phyloP scores from a whole-genome alignment of 2,888 invertebrate species.

The Erebia epiphron region DNA sequence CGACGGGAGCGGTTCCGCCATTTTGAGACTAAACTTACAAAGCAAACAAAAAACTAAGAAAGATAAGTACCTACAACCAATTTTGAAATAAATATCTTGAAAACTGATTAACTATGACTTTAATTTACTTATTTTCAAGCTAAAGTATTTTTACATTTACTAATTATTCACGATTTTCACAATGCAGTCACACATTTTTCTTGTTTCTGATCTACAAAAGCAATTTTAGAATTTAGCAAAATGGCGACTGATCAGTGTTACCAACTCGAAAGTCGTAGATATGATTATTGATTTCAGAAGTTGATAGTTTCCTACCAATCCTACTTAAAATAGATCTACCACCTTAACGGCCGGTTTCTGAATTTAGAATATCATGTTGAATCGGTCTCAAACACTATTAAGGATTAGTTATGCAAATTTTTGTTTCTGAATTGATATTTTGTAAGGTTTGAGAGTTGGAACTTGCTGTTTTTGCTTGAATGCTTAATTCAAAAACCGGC shows the following conservation, averaged over 20 bases:
- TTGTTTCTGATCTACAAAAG: neutral
- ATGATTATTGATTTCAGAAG: too few species aligned
- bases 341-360: too few species aligned
- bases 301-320: too few species aligned
- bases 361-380: too few species aligned
- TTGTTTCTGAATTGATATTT: too few species aligned
- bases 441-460: too few species aligned
- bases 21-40: conserved; percentile 14
- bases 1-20: conserved; percentile 19
- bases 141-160: neutral
- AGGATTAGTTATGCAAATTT: too few species aligned
- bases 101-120: neutral
- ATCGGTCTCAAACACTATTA: too few species aligned
- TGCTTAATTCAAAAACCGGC: too few species aligned
- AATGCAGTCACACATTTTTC: conserved; percentile 1
- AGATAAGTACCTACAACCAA: neutral
- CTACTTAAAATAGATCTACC: too few species aligned
- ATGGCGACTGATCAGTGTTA: conserved; percentile 11
- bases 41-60: neutral
- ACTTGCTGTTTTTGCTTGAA: too few species aligned
- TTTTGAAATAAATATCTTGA: conserved; percentile 5
- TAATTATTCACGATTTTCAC: neutral
- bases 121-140: neutral
- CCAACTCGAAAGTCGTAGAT: too few species aligned
- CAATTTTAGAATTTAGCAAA: conserved; percentile 8